Base-by-base conservation (phyloP, 1,140 invertebrate genomes). In the Pararge aegeria region DNA sequence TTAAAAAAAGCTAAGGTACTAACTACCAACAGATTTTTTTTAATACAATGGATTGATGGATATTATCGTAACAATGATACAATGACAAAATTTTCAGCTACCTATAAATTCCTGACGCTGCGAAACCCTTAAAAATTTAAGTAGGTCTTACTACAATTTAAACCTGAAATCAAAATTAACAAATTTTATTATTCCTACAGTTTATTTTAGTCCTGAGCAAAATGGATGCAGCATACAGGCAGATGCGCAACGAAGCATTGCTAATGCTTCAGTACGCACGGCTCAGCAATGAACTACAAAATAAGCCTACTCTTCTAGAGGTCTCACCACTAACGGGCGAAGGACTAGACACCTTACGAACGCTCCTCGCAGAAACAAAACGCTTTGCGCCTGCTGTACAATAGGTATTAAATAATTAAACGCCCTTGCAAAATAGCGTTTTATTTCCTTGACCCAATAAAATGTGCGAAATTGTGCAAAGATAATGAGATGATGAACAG, bases 221-320 rank as follows among this genome's bases (percentile, higher is more conserved):
- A 89, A 95, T 95, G 94, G 95, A 97, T 71, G 92, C 94, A 1
- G 95, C 95, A 9, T 96, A 95, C 80, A 90, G 94, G 16, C 95
- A 96, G 79, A 95, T 96, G 94, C 89, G 95, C 20, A 96, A 96
- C 71, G 94, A 96, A 78, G 94, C 95, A 1, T 77, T 96, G 21
- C 85, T 97, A 2, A 96, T 96, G 93, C 85, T 96, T 54, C 94
- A 96, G 78, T 91, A 93, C 70, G 89, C 91, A 18, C 91, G 93
- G 40, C 81, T 95, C 10, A 90, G 93, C 68, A 91, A 90, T 55
- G 93, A 95, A 84, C 90, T 95, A 0, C 59, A 50, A n/a, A 94
- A 94, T 67, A 90, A 92, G 13, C 92, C 95, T 1, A 92, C 84
- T 0, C 91, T 96, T 9, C 81, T 95, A 5, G 95, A 96, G 86